phyloP scores from a whole-genome alignment of 2,888 invertebrate genomes.

The Pollenia labialis region DNA sequence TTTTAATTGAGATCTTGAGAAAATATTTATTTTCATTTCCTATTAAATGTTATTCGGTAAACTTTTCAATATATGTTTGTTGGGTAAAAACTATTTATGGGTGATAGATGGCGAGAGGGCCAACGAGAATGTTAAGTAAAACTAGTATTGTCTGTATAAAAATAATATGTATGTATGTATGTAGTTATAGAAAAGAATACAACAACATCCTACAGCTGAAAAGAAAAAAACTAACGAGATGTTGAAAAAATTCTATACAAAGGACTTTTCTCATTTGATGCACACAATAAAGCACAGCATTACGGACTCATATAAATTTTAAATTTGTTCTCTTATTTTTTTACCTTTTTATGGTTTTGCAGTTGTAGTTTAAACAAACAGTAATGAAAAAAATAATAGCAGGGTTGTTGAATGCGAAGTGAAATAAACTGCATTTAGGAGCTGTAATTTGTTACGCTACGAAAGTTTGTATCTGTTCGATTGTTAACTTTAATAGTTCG shows the following conservation, averaged over 20 bases:
- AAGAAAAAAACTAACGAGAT: slow-evolving; percentile 51
- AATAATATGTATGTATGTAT: slow-evolving; percentile 26
- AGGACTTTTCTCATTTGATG: slow-evolving; percentile 72
- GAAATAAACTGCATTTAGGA: too few relatives aligned
- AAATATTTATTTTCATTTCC: too few relatives aligned
- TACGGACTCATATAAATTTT: slow-evolving; percentile 55
- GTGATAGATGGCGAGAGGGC: background rate
- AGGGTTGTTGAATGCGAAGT: background rate
- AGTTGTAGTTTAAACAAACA: slow-evolving; percentile 25
- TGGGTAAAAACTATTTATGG: background rate
- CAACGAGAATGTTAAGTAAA: slow-evolving; percentile 51
- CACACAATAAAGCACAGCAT: slow-evolving; percentile 71
- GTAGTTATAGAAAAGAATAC: slow-evolving; percentile 28
- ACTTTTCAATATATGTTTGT: too few relatives aligned
- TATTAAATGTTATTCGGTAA: too few relatives aligned
- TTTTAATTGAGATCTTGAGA: too few relatives aligned
- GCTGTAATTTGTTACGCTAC: too few relatives aligned
- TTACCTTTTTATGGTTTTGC: background rate
- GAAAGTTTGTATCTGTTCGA: too few relatives aligned
- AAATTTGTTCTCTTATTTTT: slow-evolving; percentile 19
- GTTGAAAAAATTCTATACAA: slow-evolving; percentile 59
- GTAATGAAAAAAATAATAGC: background rate
- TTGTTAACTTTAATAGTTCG: too few relatives aligned
- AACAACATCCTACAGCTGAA: slow-evolving; percentile 18
- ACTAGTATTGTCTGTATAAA: slow-evolving; percentile 55